Evolutionary conservation across 2,113 vertebrate species (phyloP).

Genomic region (Rutilus rutilus): DNA sequence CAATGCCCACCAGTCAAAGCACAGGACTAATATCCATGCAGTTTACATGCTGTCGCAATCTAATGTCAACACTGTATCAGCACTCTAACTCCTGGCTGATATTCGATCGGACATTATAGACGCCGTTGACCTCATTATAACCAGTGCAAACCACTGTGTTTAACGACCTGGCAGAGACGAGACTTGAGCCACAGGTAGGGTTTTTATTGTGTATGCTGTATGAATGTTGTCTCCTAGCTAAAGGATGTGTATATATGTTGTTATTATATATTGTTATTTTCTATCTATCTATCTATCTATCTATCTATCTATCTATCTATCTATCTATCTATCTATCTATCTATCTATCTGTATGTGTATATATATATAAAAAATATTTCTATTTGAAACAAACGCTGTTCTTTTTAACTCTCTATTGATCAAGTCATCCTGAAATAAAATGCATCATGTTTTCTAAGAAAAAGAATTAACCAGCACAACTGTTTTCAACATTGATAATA

Average conservation of each 20-base stretch:
- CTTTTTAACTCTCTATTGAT: background rate
- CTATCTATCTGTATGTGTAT: too few species aligned
- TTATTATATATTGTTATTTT: background rate
- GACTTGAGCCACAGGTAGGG: background rate
- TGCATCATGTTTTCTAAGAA: background rate
- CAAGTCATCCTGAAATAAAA: background rate
- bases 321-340: too few species aligned
- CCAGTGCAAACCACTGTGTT: conserved; percentile 6
- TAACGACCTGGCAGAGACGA: background rate
- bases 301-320: too few species aligned
- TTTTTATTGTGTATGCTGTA: background rate
- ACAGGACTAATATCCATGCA: conserved; percentile 17
- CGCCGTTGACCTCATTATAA: conserved; percentile 34
- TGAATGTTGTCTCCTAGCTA: background rate
- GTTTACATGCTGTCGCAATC: conserved; percentile 16
- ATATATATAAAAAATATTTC: background rate
- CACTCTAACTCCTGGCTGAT: background rate
- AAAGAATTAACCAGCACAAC: background rate
- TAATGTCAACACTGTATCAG: conserved; percentile 15
- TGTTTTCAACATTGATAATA: background rate
- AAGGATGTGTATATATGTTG: background rate
- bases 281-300: too few species aligned
- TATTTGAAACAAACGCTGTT: background rate
- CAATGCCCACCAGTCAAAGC: background rate
- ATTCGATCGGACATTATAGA: conserved; percentile 20